Percentiles rank a stretch among this genome's conserved stretches.
Evolutionary conservation across 2,888 invertebrate species (phyloP).

Genomic region (Drosophila imparisetae): DNA sequence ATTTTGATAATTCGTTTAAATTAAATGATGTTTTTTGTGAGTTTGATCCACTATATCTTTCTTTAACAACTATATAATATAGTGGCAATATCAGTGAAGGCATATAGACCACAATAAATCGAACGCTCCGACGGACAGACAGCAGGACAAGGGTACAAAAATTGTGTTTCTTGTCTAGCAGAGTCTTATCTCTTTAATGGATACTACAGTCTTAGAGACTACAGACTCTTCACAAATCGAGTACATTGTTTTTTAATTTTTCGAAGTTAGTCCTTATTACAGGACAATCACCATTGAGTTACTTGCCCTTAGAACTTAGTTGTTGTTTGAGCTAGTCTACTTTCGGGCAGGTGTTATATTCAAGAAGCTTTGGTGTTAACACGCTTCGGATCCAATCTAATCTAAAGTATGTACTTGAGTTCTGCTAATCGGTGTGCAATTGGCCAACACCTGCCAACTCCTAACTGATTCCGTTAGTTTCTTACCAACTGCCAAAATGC

Average conservation of each 20-base stretch:
- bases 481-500: constrained; percentile 46
- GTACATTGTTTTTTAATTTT: background rate
- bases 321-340: constrained; percentile 33
- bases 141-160: too few species aligned
- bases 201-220: too few species aligned
- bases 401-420: constrained; percentile 47
- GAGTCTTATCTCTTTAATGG: background rate
- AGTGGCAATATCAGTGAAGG: background rate
- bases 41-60: background rate
- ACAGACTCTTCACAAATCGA: background rate
- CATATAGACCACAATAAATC: too few species aligned
- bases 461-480: constrained; percentile 25
- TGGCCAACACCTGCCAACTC: background rate
- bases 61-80: background rate
- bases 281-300: background rate
- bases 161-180: background rate
- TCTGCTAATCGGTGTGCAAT: constrained; percentile 42
- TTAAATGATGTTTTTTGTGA: background rate
- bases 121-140: too few species aligned
- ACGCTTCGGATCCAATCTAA: constrained; percentile 53
- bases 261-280: background rate
- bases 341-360: constrained; percentile 42
- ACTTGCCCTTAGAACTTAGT: too few species aligned
- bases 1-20: background rate
- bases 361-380: constrained; percentile 18